phyloP scores from a whole-genome alignment of 2,113 vertebrate genomes.

The Peromyscus maniculatus region DNA sequence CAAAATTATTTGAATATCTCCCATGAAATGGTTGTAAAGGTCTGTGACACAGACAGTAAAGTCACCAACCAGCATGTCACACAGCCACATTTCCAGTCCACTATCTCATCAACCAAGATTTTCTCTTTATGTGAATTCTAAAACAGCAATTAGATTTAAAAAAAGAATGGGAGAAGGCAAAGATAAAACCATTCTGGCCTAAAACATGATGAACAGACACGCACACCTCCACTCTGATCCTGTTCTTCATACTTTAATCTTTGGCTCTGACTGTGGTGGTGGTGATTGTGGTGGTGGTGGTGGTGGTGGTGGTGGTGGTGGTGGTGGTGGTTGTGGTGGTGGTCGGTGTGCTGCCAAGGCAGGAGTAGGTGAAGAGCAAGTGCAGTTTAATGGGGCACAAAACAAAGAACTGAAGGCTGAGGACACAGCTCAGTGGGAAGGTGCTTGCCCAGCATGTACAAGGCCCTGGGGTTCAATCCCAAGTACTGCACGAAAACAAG shows the following conservation, averaged over 20 bases:
- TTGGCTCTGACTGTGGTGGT: not conserved
- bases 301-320: too few species aligned
- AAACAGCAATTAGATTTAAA: not conserved
- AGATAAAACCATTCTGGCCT: not conserved
- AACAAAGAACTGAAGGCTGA: not conserved
- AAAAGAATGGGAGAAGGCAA: not conserved
- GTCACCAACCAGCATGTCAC: not conserved
- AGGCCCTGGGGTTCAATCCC: not conserved
- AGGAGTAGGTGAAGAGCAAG: not conserved
- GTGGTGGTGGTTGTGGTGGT: not conserved
- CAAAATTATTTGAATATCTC: constrained; percentile 50
- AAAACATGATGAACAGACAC: not conserved
- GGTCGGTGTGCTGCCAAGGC: not conserved
- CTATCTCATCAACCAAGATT: not conserved
- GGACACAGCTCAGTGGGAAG: not conserved
- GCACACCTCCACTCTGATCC: not conserved
- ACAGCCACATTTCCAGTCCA: not conserved
- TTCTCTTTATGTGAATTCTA: constrained; percentile 17
- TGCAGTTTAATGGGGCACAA: not conserved
- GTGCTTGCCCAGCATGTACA: too few species aligned
- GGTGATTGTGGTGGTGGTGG: too few species aligned
- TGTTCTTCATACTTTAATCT: not conserved
- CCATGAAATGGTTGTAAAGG: not conserved
- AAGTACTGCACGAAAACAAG: not conserved
- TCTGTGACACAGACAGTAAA: not conserved